A percentile compares a stretch with the other conserved stretches of the same genome.
Evolutionary conservation across 1,140 invertebrate species (phyloP).

Genomic region (Drosophila chauvacae): DNA sequence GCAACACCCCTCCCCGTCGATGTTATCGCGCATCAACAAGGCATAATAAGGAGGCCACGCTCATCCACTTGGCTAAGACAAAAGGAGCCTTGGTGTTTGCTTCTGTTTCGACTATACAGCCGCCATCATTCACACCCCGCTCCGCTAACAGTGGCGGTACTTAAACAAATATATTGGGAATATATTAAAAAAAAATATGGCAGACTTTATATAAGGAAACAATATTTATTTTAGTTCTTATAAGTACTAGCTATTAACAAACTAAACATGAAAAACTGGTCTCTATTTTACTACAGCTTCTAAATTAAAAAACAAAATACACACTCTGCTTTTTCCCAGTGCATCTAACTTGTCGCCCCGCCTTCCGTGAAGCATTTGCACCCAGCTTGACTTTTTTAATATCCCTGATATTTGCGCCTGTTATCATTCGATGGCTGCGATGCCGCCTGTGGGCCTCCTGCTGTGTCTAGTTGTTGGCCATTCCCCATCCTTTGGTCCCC

Average conservation of each 20-base stretch:
- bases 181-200: background rate
- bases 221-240: background rate
- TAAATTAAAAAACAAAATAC: background rate
- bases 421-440: constrained; percentile 69
- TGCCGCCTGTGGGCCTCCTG: constrained; percentile 34
- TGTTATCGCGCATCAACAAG: constrained; percentile 68
- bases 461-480: constrained; percentile 32
- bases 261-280: background rate
- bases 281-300: background rate
- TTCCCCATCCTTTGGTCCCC: background rate
- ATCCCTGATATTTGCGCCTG: constrained; percentile 77
- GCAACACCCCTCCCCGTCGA: constrained; percentile 30
- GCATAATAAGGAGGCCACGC: constrained; percentile 59
- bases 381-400: constrained; percentile 82
- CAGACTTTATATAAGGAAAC: background rate
- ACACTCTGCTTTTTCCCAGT: background rate
- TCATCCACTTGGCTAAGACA: constrained; percentile 65
- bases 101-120: constrained; percentile 22
- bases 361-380: constrained; percentile 63
- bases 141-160: background rate
- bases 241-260: background rate
- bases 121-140: constrained; percentile 13
- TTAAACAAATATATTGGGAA: background rate
- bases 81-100: constrained; percentile 31
- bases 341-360: constrained; percentile 16